Conservation (phyloP, 2,888 invertebrate genomes). For the Pimpla rufipes region DNA sequence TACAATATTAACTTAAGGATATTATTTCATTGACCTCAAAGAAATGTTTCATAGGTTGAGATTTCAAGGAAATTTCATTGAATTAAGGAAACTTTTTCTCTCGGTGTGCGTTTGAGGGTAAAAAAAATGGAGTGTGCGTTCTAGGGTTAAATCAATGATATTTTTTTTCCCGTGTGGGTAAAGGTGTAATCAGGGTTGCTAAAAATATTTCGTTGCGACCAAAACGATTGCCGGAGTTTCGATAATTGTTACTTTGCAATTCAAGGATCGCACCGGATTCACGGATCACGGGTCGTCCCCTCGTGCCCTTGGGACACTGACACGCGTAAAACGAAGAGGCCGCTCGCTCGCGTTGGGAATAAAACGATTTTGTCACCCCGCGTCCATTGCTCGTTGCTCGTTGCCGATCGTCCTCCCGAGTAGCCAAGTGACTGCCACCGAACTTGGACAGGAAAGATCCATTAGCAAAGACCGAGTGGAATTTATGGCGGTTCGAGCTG, state of each 20-base stretch:
- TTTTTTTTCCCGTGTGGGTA: no score
- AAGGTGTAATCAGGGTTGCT: no score
- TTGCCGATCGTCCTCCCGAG: slow-evolving; percentile 26
- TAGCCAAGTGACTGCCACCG: not conserved
- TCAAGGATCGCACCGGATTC: not conserved
- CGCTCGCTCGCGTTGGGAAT: not conserved
- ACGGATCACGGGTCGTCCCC: slow-evolving; percentile 20
- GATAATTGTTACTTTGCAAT: not conserved
- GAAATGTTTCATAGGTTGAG: no score
- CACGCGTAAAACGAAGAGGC: not conserved
- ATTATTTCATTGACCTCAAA: no score
- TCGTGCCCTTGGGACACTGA: slow-evolving; percentile 1
- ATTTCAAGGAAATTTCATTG: no score
- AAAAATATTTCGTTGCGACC: no score
- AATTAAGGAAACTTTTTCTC: no score
- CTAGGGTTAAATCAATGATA: no score
- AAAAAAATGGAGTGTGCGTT: no score
- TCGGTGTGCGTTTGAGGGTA: no score
- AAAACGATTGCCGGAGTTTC: not conserved
- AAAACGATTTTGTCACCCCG: slow-evolving; percentile 17
- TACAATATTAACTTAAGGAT: no score
- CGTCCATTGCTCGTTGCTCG: slow-evolving; percentile 57
- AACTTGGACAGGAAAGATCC: slow-evolving; percentile 78
- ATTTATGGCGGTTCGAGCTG: slow-evolving; percentile 68
- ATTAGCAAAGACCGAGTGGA: slow-evolving; percentile 73